Evolutionary conservation across 2,797 vertebrate genomes (phyloP).

Genomic region (Calcarius lapponicus): DNA sequence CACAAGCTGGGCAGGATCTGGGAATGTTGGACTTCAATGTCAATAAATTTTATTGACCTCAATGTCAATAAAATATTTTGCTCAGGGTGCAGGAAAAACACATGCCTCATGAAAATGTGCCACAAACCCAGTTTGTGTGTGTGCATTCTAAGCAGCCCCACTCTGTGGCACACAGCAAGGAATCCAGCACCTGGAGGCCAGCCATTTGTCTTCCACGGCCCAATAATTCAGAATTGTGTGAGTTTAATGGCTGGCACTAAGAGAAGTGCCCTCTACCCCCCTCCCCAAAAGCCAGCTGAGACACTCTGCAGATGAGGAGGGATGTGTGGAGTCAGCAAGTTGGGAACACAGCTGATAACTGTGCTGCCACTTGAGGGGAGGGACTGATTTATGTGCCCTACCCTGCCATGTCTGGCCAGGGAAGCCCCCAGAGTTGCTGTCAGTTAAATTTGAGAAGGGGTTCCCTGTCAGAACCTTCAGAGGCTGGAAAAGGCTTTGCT

Average conservation of each 20-base stretch:
- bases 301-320: background rate
- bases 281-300: background rate
- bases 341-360: background rate
- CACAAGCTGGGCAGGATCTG: background rate
- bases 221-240: background rate
- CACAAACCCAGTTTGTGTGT: background rate
- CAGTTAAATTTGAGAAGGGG: background rate
- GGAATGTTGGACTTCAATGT: background rate
- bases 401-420: background rate
- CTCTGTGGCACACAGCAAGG: background rate
- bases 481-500: background rate
- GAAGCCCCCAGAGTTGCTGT: background rate
- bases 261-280: background rate
- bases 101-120: background rate
- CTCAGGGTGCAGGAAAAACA: background rate
- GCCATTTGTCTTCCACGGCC: background rate
- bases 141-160: background rate
- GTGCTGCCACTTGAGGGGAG: background rate
- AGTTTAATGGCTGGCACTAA: background rate
- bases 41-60: background rate
- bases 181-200: conserved; percentile 25
- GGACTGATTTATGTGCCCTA: background rate
- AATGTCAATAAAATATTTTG: background rate
- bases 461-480: background rate
- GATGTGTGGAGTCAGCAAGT: background rate